Base-by-base conservation (phyloP, 1,140 invertebrate genomes). In the Dendrolimus kikuchii region DNA sequence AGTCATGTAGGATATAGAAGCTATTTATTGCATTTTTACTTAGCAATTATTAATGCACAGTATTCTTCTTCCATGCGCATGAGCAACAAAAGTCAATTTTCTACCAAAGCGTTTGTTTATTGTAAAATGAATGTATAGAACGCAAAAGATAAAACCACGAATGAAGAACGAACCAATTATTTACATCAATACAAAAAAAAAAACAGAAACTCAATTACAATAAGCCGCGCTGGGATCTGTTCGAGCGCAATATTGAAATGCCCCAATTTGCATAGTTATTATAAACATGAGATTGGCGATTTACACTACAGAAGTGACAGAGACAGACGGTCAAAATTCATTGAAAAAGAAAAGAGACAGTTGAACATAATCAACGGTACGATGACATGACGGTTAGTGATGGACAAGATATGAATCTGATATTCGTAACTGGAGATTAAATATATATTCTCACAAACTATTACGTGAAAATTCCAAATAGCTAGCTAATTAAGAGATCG, bases 191-290 rank as follows among this genome's bases (percentile, higher is more conserved):
- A 60, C 23, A 70, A 74, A 71, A 72, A 70, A 74, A 71, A 72
- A 65, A 51, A 57, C 58, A 58, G 59, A 51, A 62, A 72, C 68
- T 68, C 74, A 74, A 71, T 77, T 71, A 74, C 68, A 77, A 74
- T 71, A 69, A 75, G 63, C 68, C 60, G 59, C 57, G 66, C 66
- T 59, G 57, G 63, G 55, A 57, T 55, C 65, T 50, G 55, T 68
- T 62, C 60, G 67, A 64, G 72, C 74, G 70, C 64, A 74, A 70
- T 75, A 77, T 77, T 77, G 70, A 71, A 77, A 75, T 75, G 60
- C 62, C 64, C 64, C 66, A 74, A 77, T 77, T 77, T 77, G 72
- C 74, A 77, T 77, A 77, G 74, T 75, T 73, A 75, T 77, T 75
- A 75, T 77, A 69, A 75, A 75, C 68, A 71, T 59, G 66, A 64